phyloP scores from a whole-genome alignment of 2,888 invertebrate genomes.

The Drosophila bunnanda region DNA sequence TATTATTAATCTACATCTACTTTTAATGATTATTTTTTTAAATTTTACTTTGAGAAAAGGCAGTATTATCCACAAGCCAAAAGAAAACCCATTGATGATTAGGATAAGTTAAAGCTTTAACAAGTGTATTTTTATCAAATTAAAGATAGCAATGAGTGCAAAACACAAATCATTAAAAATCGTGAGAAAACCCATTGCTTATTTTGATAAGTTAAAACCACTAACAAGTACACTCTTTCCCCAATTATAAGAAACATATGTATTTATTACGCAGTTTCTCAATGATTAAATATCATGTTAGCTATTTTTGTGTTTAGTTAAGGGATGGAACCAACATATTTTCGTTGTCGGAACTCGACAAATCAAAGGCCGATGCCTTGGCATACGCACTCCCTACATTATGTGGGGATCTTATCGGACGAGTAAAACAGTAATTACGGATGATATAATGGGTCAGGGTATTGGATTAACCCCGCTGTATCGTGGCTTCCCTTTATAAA shows the following conservation, averaged over 20 bases:
- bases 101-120: neutral
- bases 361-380: neutral
- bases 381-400: neutral
- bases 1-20: neutral
- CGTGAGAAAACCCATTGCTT: constrained; percentile 1
- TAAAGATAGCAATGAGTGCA: neutral
- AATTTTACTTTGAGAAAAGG: neutral
- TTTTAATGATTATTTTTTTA: neutral
- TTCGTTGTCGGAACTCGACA: constrained; percentile 3
- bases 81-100: neutral
- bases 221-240: neutral
- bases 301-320: too few relatives aligned
- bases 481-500: neutral
- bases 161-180: neutral
- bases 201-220: neutral
- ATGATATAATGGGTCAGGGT: constrained; percentile 7
- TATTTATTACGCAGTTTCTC: neutral
- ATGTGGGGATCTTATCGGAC: constrained; percentile 18
- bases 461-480: constrained; percentile 1
- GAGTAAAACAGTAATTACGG: constrained; percentile 19
- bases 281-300: neutral
- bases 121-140: neutral
- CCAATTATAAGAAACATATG: neutral
- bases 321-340: neutral
- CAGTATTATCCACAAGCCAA: neutral